phyloP scores from a whole-genome alignment of 2,888 invertebrate genomes.

The Caenorhabditis wallacei region DNA sequence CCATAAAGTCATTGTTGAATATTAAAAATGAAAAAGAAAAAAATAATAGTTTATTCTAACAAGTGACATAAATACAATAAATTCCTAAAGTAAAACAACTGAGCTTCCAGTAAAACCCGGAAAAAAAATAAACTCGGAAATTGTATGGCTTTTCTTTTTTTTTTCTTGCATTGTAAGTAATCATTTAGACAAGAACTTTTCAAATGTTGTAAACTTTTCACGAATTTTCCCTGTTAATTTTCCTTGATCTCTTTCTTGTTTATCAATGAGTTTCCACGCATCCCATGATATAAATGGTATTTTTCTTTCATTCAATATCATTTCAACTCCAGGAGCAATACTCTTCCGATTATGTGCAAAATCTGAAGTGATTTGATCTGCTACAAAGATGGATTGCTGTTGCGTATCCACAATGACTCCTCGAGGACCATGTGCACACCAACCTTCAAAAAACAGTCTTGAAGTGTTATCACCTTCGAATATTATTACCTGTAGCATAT shows the following conservation, averaged over 20 bases:
- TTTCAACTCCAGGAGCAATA: conserved; percentile 48
- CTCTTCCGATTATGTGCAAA: conserved; percentile 34
- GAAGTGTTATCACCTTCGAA: not conserved
- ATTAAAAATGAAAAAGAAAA: not conserved
- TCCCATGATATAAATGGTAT: conserved; percentile 76
- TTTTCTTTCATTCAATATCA: conserved; percentile 61
- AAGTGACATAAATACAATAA: not conserved
- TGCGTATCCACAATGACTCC: conserved; percentile 82
- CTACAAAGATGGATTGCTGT: conserved; percentile 74
- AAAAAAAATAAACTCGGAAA: conserved; percentile 26
- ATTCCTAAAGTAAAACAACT: not conserved
- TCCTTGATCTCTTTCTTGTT: conserved; percentile 76
- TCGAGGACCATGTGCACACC: conserved; percentile 80
- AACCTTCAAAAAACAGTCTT: conserved; percentile 41
- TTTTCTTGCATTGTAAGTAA: not conserved
- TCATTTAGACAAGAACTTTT: conserved; percentile 42
- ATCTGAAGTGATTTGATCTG: conserved; percentile 73
- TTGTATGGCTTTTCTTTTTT: conserved; percentile 10
- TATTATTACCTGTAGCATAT: conserved; percentile 72
- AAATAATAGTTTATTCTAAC: conserved; percentile 3
- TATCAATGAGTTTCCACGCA: conserved; percentile 79
- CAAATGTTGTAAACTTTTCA: conserved; percentile 76
- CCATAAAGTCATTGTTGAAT: not conserved
- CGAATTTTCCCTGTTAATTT: conserved; percentile 77
- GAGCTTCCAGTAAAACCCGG: conserved; percentile 41